These are phyloP conservation scores for Clytia hemisphaerica DNA, from an alignment of 30 jellyfish, hydroid and myxozoan species.

Conservation along the genomic window DNA sequence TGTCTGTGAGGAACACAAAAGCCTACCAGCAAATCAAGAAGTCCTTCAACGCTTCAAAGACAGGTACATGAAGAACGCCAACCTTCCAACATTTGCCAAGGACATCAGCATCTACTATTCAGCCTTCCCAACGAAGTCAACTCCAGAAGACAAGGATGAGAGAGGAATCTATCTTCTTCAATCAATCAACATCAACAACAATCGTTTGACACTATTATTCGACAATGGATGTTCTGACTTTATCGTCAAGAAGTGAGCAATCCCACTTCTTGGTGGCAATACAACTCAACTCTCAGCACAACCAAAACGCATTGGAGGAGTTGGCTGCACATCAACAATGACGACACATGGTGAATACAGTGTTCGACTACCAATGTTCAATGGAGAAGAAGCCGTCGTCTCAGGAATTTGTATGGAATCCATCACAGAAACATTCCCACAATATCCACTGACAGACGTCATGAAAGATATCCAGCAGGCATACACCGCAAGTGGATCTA, in stretches of 20 bases:
- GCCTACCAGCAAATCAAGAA: conserved; percentile 3
- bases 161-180: too few relatives aligned
- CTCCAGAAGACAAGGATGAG: too few relatives aligned
- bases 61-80: background rate
- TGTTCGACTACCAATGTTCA: background rate
- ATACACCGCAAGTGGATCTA: background rate
- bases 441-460: conserved; percentile 9
- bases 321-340: conserved; percentile 12
- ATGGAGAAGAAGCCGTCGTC: conserved; percentile 3
- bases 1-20: conserved; percentile 33
- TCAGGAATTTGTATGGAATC: conserved; percentile 26
- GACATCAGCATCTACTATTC: background rate
- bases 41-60: conserved; percentile 10
- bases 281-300: conserved; percentile 5
- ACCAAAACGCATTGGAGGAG: conserved; percentile 7
- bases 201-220: background rate
- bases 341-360: background rate
- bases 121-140: too few relatives aligned
- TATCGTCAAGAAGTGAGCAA: conserved; percentile 3
- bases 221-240: conserved; percentile 4
- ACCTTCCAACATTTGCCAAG: conserved; percentile 8
- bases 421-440: conserved; percentile 13
- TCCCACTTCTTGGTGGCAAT: background rate
- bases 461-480: background rate
- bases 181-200: conserved; percentile 7